Percentiles rank a stretch among this genome's conserved stretches.
Conservation (phyloP, 2,888 invertebrate genomes). For the Erynnis tages region DNA sequence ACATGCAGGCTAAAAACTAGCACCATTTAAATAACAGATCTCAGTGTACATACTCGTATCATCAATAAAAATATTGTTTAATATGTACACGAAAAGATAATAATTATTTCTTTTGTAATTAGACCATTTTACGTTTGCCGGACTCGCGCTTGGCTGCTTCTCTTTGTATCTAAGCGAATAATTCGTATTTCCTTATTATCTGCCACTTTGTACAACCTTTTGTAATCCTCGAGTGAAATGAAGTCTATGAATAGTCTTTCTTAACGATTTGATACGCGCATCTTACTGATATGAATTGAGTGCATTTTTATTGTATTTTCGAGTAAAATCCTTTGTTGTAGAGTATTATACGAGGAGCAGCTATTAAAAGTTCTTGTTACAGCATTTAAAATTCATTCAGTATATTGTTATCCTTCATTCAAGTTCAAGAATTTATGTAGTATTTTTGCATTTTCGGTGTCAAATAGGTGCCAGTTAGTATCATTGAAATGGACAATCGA, state of each 20-base stretch:
- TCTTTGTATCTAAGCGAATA: conserved; percentile 41
- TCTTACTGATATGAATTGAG: conserved; percentile 35
- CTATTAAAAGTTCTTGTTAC: conserved; percentile 29
- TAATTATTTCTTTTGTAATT: conserved; percentile 5
- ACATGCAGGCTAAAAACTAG: too few species aligned
- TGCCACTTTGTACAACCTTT: conserved; percentile 30
- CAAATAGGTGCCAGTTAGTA: conserved; percentile 3
- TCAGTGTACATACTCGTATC: too few species aligned
- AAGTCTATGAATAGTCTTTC: conserved; percentile 36
- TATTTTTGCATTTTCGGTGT: conserved; percentile 5
- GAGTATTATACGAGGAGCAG: conserved; percentile 26
- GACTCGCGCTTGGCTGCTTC: conserved; percentile 39
- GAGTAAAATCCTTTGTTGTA: conserved; percentile 33
- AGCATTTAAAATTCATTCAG: conserved; percentile 24
- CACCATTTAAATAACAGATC: too few species aligned
- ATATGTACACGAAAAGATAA: too few species aligned
- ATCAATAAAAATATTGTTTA: too few species aligned
- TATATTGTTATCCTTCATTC: conserved; percentile 13
- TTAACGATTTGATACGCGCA: conserved; percentile 44
- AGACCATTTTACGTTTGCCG: conserved; percentile 38
- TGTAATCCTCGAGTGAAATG: conserved; percentile 27
- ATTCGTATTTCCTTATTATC: conserved; percentile 61
- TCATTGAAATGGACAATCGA: neutral
- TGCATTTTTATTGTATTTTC: conserved; percentile 28
- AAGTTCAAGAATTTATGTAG: conserved; percentile 6